phyloP scores from a whole-genome alignment of 1,140 invertebrate species.

The Chironomus tepperi region DNA sequence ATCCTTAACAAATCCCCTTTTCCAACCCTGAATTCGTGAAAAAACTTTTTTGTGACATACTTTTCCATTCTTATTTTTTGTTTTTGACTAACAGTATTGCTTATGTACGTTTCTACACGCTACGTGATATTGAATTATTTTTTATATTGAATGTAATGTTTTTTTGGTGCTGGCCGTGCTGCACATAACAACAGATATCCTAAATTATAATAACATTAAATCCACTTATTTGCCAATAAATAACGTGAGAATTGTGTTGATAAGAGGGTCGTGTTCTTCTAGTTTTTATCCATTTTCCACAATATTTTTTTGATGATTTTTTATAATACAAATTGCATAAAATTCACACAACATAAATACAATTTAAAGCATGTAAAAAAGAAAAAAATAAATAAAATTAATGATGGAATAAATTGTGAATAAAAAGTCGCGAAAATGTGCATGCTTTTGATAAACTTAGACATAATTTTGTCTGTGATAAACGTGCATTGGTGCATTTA shows the following conservation, averaged over 20 bases:
- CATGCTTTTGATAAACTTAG: neutral
- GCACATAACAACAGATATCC: neutral
- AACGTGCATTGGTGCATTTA: neutral
- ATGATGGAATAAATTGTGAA: neutral
- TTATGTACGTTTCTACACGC: neutral
- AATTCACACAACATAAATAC: neutral
- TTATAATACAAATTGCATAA: no score
- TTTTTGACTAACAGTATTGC: neutral
- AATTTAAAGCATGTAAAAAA: neutral
- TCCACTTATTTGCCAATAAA: neutral
- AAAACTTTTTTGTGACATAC: neutral
- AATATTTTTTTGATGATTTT: no score
- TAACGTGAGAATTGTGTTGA: neutral
- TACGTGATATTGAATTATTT: no score
- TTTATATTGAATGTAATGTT: no score
- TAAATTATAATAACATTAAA: neutral
- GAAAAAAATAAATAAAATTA: neutral
- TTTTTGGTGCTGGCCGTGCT: neutral
- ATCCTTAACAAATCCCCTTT: no score
- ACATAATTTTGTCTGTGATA: neutral
- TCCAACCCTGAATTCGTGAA: no score
- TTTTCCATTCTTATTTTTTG: constrained; percentile 10
- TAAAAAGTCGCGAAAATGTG: neutral
- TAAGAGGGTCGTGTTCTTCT: neutral
- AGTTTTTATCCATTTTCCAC: neutral